Conservation (phyloP, 2,113 vertebrate species). For the Odocoileus virginianus region DNA sequence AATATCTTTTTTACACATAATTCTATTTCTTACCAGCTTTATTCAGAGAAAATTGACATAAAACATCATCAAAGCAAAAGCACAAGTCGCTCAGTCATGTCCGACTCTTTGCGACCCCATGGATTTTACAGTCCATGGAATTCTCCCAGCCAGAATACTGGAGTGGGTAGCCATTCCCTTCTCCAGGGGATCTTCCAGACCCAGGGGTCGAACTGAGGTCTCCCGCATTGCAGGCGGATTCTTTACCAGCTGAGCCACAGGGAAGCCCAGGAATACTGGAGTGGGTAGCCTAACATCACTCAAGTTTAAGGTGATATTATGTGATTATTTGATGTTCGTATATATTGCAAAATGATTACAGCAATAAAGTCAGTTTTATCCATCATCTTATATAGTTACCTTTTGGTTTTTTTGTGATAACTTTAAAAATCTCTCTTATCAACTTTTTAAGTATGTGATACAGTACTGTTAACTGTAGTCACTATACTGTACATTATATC, state of each 20-base stretch:
- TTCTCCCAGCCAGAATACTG: neutral
- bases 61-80: neutral
- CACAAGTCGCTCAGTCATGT: accelerated
- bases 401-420: neutral
- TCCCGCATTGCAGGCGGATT: accelerated
- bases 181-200: neutral
- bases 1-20: neutral
- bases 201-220: neutral
- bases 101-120: accelerated
- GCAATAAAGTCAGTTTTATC: neutral
- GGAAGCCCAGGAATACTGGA: neutral
- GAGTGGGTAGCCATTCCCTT: neutral
- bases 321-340: neutral
- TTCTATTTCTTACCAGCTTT: neutral
- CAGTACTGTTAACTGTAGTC: neutral
- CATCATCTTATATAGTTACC: neutral
- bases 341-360: neutral
- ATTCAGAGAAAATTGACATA: neutral
- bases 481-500: neutral
- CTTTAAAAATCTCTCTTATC: neutral
- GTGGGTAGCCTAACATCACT: neutral
- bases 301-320: neutral
- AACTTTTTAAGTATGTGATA: neutral
- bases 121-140: neutral
- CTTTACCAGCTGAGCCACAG: neutral